A percentile compares a stretch with the other conserved stretches of the same genome.
phyloP scores from a whole-genome alignment of 2,797 vertebrate genomes.

The Pseudochirops corinnae region DNA sequence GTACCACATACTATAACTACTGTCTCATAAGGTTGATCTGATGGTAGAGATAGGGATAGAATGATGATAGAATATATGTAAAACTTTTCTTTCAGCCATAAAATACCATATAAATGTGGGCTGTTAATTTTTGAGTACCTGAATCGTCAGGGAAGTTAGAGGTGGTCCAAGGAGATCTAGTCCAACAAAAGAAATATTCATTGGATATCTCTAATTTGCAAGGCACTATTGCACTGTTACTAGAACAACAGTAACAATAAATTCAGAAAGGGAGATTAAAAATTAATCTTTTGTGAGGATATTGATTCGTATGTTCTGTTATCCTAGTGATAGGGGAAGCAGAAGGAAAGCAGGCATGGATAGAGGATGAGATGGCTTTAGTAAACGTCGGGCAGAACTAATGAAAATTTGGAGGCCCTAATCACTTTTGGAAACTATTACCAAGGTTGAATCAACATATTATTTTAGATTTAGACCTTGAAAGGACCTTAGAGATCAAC shows the following conservation, averaged over 20 bases:
- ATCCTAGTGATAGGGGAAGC: not conserved
- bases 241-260: not conserved
- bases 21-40: not conserved
- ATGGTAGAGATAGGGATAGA: not conserved
- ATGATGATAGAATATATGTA: not conserved
- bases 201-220: not conserved
- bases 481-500: not conserved
- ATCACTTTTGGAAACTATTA: slow-evolving; percentile 66
- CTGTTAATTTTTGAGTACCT: not conserved
- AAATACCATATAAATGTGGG: not conserved
- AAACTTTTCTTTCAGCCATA: not conserved
- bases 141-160: slow-evolving; percentile 47
- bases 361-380: slow-evolving; percentile 41
- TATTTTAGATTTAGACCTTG: not conserved
- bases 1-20: not conserved
- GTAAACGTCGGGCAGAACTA: not conserved
- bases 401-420: slow-evolving; percentile 39
- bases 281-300: not conserved
- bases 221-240: not conserved
- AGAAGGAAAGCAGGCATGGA: slow-evolving; percentile 13
- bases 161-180: not conserved
- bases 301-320: not conserved
- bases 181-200: not conserved
- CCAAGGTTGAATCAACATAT: slow-evolving; percentile 58
- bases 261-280: not conserved